A percentile compares a stretch with the other conserved stretches of the same genome.
phyloP scores from a whole-genome alignment of 2,797 vertebrate species.

The Molossus alvarezi region DNA sequence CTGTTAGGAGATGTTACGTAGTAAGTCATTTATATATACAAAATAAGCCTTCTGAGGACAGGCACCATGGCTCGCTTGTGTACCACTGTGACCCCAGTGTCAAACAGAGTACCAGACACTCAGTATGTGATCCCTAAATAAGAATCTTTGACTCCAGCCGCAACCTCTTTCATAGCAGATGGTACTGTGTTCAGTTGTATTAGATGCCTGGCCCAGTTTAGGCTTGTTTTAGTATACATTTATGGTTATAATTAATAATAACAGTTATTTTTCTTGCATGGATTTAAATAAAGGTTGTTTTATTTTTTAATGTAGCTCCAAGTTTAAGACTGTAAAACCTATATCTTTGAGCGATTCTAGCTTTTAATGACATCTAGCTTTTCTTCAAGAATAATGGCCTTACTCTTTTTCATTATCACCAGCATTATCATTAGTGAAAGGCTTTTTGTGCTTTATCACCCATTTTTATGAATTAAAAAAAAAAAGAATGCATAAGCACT shows the following conservation, averaged over 20 bases:
- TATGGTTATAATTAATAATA: background rate
- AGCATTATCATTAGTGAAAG: background rate
- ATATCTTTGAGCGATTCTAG: background rate
- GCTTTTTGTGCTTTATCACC: background rate
- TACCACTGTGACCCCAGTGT: background rate
- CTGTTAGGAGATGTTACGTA: background rate
- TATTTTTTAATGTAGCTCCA: background rate
- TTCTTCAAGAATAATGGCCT: background rate
- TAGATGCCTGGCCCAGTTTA: background rate
- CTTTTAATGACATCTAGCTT: constrained; percentile 45
- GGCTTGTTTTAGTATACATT: background rate
- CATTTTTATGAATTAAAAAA: constrained; percentile 36
- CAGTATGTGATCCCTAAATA: background rate
- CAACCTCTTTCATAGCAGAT: background rate
- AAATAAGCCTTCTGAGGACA: background rate
- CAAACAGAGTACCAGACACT: background rate
- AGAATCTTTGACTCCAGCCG: background rate
- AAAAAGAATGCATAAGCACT: background rate
- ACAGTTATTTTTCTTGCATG: background rate
- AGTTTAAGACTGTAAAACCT: constrained; percentile 11
- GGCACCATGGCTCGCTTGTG: background rate
- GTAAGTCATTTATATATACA: background rate
- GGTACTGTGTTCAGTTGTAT: background rate
- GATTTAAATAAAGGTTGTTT: constrained; percentile 38
- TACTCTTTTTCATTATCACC: constrained; percentile 11